Base-by-base conservation (phyloP, 2,888 invertebrate genomes). In the Leptinotarsa juncta region DNA sequence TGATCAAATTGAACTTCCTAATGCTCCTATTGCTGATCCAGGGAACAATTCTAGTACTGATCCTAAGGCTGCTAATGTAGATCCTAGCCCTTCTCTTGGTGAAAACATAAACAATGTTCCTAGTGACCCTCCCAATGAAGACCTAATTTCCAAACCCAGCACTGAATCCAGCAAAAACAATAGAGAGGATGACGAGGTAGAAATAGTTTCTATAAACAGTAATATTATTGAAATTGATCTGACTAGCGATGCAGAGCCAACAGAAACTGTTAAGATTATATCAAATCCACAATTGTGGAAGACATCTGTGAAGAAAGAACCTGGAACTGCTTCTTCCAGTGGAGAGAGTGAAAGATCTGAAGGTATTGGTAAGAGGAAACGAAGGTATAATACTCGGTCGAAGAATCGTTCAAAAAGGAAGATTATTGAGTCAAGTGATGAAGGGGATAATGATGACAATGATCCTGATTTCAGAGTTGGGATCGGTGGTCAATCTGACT, bases 381-480 rank as follows among this genome's bases (percentile, higher is more conserved):
- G 62, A n/a, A n/a, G 16, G 42, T 62, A 62, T 42, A 68, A 68
- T 55, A 53, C 68, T 4, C 26, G 55, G 32, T 32, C 53, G 4
- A 55, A 32, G 18, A 55, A n/a, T 18, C 26, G 68, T 10, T 18
- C 4, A 12, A 55, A 53, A 68, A 42, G 18, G 2, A 55, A 23
- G 48, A 14, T 68, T 32, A n/a, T 68, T 5, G 42, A 18, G 18
- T 68, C 55, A n/a, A 51, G 49, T 42, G 62, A 50, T 67, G 67
- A 67, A 16, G 67, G 20, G 20, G 68, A 55, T 68, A 16, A 4
- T 7, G 5, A 4, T 1, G 1, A n/a, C 3, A n/a, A 55, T 18
- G 68, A 68, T 68, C 55, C 68, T 14, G 68, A 68, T 55, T 68
- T 68, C 14, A 15, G 32, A 55, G n/a, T 42, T 4, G 32, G 51